Conservation (phyloP, 2,113 vertebrate species). For the Hipposideros armiger region DNA sequence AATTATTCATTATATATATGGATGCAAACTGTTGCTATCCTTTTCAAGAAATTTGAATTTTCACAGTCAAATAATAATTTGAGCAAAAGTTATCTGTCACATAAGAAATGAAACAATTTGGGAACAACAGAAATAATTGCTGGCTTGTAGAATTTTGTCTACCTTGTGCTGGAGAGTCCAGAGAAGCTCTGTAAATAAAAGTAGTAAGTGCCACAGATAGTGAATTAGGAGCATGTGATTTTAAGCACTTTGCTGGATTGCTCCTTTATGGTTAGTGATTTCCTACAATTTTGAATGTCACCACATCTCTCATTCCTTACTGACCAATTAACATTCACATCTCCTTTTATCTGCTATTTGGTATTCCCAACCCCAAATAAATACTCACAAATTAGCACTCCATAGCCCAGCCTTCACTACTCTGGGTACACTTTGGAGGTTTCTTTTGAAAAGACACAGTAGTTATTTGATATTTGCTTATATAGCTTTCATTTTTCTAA, state of each 20-base stretch:
- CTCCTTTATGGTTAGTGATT: not conserved
- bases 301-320: not conserved
- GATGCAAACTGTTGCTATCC: not conserved
- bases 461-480: not conserved
- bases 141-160: not conserved
- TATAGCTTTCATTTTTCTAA: constrained; percentile 33
- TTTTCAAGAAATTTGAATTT: not conserved
- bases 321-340: not conserved
- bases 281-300: not conserved
- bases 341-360: constrained; percentile 14
- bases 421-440: not conserved
- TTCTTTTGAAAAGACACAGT: constrained; percentile 12
- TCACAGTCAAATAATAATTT: not conserved
- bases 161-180: not conserved
- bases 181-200: not conserved
- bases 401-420: not conserved
- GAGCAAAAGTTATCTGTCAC: not conserved
- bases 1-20: not conserved
- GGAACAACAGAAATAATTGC: not conserved
- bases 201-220: not conserved
- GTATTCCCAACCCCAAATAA: not conserved
- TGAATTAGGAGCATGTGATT: not conserved
- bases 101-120: not conserved
- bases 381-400: not conserved
- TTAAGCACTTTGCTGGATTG: not conserved